A percentile compares a stretch with the other conserved stretches of the same genome.
Evolutionary conservation across 1,140 invertebrate species (phyloP).

Genomic region (Pararge aegeria): DNA sequence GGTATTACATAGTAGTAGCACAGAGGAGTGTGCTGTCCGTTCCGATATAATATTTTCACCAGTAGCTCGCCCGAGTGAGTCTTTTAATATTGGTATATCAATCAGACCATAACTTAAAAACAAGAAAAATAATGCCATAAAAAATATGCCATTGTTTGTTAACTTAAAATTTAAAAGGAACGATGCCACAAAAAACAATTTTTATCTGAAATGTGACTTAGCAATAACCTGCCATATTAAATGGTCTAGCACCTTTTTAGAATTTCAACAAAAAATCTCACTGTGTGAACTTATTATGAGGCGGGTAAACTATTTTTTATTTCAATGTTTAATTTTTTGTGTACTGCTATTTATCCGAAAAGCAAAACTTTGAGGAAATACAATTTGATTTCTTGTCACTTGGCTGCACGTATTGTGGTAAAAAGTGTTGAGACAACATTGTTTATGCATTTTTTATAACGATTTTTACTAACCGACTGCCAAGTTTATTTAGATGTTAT

Average conservation of each 20-base stretch:
- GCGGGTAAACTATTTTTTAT: constrained; percentile 7
- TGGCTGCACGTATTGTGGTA: not conserved
- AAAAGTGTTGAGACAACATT: not conserved
- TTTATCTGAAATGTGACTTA: not conserved
- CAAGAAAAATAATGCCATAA: too few species aligned
- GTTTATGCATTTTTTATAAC: too few species aligned
- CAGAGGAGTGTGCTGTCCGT: too few species aligned
- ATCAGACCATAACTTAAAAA: too few species aligned
- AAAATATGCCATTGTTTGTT: too few species aligned
- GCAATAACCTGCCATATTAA: not conserved
- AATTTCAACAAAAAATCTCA: not conserved
- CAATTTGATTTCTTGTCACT: not conserved
- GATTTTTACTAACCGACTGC: too few species aligned
- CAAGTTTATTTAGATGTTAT: too few species aligned
- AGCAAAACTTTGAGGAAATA: not conserved
- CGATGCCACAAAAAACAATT: not conserved
- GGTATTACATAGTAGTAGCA: too few species aligned
- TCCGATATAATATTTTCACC: too few species aligned
- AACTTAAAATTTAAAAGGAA: too few species aligned
- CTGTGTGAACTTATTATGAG: not conserved
- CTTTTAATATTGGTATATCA: too few species aligned
- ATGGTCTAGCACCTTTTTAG: not conserved
- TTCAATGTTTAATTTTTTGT: not conserved
- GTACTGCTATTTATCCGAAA: not conserved
- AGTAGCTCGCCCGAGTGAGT: too few species aligned